These are phyloP conservation scores for Athene cunicularia DNA, from an alignment of 2,113 vertebrate genomes.

Conservation along the genomic window DNA sequence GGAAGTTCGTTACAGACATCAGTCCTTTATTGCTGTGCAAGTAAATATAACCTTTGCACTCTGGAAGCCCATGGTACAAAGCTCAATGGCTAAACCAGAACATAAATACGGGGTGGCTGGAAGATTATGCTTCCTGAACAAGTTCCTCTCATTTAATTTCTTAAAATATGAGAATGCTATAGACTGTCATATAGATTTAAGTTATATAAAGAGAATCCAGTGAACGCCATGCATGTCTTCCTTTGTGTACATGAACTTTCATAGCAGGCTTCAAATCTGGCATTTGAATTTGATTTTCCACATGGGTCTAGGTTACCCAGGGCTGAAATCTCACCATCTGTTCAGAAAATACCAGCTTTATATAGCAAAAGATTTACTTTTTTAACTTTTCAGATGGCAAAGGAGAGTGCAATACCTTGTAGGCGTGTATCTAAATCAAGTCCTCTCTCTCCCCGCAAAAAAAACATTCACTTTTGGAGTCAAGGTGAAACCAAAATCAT, in stretches of 20 bases:
- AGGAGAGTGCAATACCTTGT: background rate
- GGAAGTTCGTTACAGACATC: background rate
- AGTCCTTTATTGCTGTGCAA: background rate
- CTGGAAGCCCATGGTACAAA: background rate
- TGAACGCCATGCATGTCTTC: background rate
- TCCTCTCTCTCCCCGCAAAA: background rate
- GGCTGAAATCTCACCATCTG: constrained; percentile 25
- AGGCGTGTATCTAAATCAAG: background rate
- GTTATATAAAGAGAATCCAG: background rate
- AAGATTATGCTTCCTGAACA: background rate
- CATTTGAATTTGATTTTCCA: constrained; percentile 26
- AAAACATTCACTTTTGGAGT: background rate
- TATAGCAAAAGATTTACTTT: background rate
- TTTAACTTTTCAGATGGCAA: background rate
- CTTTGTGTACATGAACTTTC: background rate
- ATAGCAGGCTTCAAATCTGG: background rate
- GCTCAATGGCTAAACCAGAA: background rate
- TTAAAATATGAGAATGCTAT: background rate
- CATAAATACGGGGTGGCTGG: background rate
- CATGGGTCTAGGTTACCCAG: background rate
- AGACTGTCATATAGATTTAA: background rate
- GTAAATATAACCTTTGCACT: constrained; percentile 13
- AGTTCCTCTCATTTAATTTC: background rate
- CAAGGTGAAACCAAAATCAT: background rate
- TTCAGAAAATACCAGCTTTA: background rate